Conservation (phyloP, 2,888 invertebrate species). For the Amphimallon solstitiale region DNA sequence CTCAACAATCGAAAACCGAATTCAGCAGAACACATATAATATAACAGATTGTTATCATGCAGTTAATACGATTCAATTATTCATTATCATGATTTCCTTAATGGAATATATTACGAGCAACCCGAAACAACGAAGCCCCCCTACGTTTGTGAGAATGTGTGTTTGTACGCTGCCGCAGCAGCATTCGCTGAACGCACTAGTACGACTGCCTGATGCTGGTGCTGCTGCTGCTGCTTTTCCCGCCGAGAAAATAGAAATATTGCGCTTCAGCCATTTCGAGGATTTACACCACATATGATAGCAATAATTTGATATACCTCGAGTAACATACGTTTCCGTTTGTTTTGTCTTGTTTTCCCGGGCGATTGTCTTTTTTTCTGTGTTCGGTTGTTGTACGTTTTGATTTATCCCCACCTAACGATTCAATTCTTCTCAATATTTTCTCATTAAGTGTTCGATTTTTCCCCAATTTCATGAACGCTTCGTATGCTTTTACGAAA, state of each 20-base stretch:
- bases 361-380: too few relatives aligned
- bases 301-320: constrained; percentile 2
- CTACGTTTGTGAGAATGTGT: background rate
- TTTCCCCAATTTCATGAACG: too few relatives aligned
- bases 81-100: constrained; percentile 39
- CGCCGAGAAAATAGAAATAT: constrained; percentile 1
- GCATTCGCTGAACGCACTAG: background rate
- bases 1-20: constrained; percentile 18
- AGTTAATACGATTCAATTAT: constrained; percentile 37
- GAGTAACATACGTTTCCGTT: too few relatives aligned
- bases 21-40: constrained; percentile 22
- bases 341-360: too few relatives aligned
- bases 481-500: too few relatives aligned
- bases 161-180: background rate
- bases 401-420: too few relatives aligned
- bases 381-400: too few relatives aligned
- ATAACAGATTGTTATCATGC: constrained; percentile 32
- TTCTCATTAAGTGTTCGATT: too few relatives aligned
- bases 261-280: background rate
- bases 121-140: background rate
- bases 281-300: constrained; percentile 19
- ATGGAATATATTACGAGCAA: constrained; percentile 33
- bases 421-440: too few relatives aligned
- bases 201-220: too few relatives aligned
- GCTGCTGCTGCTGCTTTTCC: too few relatives aligned